phyloP scores from a whole-genome alignment of 1,140 invertebrate genomes.

The Apis mellifera region DNA sequence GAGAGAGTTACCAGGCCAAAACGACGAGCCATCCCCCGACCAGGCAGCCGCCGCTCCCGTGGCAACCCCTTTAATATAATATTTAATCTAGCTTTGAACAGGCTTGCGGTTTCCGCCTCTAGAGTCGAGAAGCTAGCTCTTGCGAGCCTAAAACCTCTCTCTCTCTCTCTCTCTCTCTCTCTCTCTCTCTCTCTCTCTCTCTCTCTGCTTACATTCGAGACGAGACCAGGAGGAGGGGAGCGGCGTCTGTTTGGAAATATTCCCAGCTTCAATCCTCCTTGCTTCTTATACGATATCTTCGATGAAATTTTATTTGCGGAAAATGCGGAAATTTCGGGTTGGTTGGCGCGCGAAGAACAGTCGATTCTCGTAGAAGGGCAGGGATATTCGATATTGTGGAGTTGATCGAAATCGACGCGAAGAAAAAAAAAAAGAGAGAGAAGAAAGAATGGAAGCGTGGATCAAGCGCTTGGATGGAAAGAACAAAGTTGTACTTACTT shows the following conservation, averaged over 20 bases:
- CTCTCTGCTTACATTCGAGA: slow-evolving; percentile 58
- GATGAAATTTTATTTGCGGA: slow-evolving; percentile 29
- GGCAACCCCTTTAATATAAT: slow-evolving; percentile 82
- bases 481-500: slow-evolving; percentile 85
- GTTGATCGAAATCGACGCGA: neutral
- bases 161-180: slow-evolving; percentile 40
- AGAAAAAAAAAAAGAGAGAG: neutral
- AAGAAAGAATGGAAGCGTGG: neutral
- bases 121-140: slow-evolving; percentile 73
- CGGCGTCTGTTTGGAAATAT: slow-evolving; percentile 62
- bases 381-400: neutral
- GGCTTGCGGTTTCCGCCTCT: slow-evolving; percentile 80
- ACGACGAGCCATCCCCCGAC: slow-evolving; percentile 59
- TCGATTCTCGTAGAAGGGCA: no score
- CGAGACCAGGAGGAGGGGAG: slow-evolving; percentile 10
- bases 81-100: slow-evolving; percentile 82
- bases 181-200: neutral
- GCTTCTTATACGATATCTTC: slow-evolving; percentile 31
- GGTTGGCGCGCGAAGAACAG: no score
- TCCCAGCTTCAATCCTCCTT: slow-evolving; percentile 34
- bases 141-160: slow-evolving; percentile 53
- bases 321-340: no score
- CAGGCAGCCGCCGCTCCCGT: slow-evolving; percentile 69
- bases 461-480: slow-evolving; percentile 4
- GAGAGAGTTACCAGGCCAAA: slow-evolving; percentile 47